A percentile compares a stretch with the other conserved stretches of the same genome.
phyloP scores from a whole-genome alignment of 2,113 vertebrate species.

The Philantomba maxwellii region DNA sequence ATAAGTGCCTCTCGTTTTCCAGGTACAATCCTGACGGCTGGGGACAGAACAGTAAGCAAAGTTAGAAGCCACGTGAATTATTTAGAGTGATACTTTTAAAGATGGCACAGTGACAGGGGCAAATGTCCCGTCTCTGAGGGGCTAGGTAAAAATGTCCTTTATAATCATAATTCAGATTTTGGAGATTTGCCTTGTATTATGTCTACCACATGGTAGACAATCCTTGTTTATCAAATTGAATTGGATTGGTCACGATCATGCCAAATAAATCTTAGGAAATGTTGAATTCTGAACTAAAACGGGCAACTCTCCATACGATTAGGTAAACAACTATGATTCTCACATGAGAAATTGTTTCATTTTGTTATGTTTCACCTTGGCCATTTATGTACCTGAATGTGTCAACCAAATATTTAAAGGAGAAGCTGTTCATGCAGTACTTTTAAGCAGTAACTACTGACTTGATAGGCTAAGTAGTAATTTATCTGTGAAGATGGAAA shows the following conservation, averaged over 20 bases:
- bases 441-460: neutral
- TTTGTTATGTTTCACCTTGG: neutral
- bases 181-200: neutral
- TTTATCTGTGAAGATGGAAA: neutral
- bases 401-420: neutral
- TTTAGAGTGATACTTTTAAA: neutral
- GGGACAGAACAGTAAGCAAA: neutral
- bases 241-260: neutral
- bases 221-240: neutral
- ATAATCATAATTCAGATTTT: neutral
- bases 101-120: neutral
- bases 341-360: neutral
- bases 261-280: neutral
- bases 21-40: neutral
- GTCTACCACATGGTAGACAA: neutral
- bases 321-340: neutral
- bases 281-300: slow-evolving; percentile 1
- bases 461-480: neutral
- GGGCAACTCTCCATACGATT: neutral
- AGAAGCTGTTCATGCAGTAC: neutral
- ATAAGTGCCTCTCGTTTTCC: neutral
- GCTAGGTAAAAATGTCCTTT: neutral
- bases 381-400: neutral
- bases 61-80: neutral
- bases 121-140: neutral